These are phyloP conservation scores for Sebastes glaucus DNA, from an alignment of 2,797 vertebrate species.

Conservation along the genomic window DNA sequence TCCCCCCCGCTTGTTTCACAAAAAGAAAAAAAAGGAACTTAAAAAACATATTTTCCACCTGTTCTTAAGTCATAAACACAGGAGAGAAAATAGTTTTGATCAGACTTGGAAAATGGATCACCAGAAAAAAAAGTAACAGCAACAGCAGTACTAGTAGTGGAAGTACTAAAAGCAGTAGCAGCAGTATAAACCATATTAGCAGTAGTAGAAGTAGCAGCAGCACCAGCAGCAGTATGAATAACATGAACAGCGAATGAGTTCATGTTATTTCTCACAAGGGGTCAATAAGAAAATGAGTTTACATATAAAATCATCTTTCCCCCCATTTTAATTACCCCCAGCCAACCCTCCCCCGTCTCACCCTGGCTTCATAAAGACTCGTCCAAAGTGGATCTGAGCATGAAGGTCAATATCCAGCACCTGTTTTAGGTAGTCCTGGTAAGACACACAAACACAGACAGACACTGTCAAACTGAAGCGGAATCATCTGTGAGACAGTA, in stretches of 20 bases:
- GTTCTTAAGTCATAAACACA: too few relatives aligned
- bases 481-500: neutral
- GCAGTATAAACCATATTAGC: neutral
- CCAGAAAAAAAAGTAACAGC: neutral
- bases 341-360: slow-evolving; percentile 29
- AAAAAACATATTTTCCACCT: too few relatives aligned
- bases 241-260: neutral
- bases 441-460: slow-evolving; percentile 6
- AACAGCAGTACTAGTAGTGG: neutral
- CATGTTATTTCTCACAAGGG: neutral
- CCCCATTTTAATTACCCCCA: neutral
- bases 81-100: too few relatives aligned
- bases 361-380: slow-evolving; percentile 99
- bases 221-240: neutral
- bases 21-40: too few relatives aligned
- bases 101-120: too few relatives aligned
- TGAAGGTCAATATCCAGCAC: slow-evolving; percentile 99
- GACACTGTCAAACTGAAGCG: neutral
- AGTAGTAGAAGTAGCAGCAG: neutral
- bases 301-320: neutral
- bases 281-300: neutral
- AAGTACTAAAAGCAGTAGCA: neutral
- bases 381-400: slow-evolving; percentile 98
- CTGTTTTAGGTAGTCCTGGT: slow-evolving; percentile 98
- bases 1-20: fast-evolving